Evolutionary conservation across 2,113 vertebrate genomes (phyloP), one percentile per base, ranked within the genome.

Genomic region (Mola mola): DNA sequence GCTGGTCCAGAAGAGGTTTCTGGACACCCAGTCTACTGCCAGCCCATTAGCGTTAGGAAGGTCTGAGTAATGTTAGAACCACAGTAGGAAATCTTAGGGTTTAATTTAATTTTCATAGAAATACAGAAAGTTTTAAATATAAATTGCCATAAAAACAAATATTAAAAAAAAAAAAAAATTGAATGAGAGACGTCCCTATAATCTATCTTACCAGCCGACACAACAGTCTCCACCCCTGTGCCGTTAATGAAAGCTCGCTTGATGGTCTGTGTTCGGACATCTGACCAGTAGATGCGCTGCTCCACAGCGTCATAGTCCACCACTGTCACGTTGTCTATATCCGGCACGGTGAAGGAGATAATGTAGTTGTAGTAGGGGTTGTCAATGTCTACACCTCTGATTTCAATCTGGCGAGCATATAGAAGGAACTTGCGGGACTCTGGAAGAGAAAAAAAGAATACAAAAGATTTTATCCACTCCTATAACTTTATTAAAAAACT

Each of bases 351-450:
- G 91, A 98, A 99, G 73, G 97, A 99, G 90, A 98, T 99, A 88
- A 99, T 98, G 88, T 98, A 98, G 88, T 98, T 99, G 90, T 97
- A 99, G 89, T 99, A 98, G 2, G 97, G 96, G 78, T 95, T 97
- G 25, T 98, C 95, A 0, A 98, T 92, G 90, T 98, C 96, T 63
- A 99, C 96, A 0, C 97, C 97, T 1, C 97, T 90, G 73, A 99
- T 99, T 92, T 99, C 97, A 68, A 98, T 98, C 91, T 99, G 97
- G 40, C 97, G 95, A 0, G 96, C 96, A 2, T 99, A 99, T 16
- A 99, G 93, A 81, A 99, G 92, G 92, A 99, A 99, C 89, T 96
- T 95, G 79, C 94, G 94, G 13, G 94, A 96, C 77, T 98, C 97
- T 99, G 89, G 1, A 16, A 41, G 21, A 0, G 12, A 40, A 41